These are phyloP conservation scores for Drosophila watanabei DNA, from an alignment of 1,140 invertebrate genomes.

Conservation along the genomic window DNA sequence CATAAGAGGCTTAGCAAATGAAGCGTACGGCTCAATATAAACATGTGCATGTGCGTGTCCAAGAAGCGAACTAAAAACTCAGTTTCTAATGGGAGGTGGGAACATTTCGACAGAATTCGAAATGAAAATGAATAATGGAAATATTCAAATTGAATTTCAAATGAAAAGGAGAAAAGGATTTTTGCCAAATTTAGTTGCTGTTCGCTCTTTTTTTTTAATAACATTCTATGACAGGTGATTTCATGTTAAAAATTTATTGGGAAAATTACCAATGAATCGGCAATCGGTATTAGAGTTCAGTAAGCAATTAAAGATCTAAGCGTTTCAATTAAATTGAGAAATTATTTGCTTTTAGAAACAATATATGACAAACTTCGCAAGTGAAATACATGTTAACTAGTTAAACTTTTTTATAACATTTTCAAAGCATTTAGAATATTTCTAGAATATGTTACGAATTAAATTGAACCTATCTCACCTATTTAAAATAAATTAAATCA, in stretches of 20 bases:
- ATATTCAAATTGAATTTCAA: constrained; percentile 35
- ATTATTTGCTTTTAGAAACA: not conserved
- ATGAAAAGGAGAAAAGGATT: constrained; percentile 8
- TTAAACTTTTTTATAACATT: not conserved
- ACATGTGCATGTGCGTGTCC: constrained; percentile 22
- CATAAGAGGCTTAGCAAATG: constrained; percentile 54
- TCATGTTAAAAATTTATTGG: not conserved
- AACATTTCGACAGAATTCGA: constrained; percentile 2
- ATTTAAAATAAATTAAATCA: not conserved
- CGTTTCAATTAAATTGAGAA: not conserved
- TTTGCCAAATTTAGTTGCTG: not conserved
- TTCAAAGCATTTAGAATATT: not conserved
- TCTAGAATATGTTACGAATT: no score
- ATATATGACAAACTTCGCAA: no score
- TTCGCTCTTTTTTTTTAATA: not conserved
- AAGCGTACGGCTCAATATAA: constrained; percentile 28
- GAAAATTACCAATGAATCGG: not conserved
- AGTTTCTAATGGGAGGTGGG: not conserved
- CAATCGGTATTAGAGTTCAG: not conserved
- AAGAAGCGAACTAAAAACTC: constrained; percentile 22
- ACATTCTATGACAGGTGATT: constrained; percentile 2
- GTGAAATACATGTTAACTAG: not conserved
- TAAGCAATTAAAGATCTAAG: not conserved
- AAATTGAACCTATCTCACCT: rapidly evolving
- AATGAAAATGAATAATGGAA: constrained; percentile 37